Conservation (phyloP, 2,888 invertebrate genomes). For the Xylocampa areola region DNA sequence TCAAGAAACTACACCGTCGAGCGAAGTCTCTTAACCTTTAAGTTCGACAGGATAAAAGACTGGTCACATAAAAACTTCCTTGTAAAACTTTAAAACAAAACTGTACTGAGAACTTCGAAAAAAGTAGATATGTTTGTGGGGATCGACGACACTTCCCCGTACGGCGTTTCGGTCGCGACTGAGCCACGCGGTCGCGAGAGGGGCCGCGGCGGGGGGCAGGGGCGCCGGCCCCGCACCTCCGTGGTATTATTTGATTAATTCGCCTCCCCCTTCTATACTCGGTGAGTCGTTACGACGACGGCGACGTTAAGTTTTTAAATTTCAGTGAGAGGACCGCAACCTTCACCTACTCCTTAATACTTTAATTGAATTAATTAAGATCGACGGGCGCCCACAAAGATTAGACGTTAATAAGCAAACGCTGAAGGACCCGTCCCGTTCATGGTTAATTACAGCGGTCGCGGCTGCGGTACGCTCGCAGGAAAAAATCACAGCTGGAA, state of each 20-base stretch:
- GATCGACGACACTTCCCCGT: constrained; percentile 85
- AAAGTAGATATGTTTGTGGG: constrained; percentile 85
- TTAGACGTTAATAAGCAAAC: constrained; percentile 87
- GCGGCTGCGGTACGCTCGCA: constrained; percentile 72
- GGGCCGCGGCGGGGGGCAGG: constrained; percentile 67
- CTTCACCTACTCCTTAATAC: constrained; percentile 88
- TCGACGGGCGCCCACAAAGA: constrained; percentile 82
- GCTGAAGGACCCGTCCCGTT: constrained; percentile 82
- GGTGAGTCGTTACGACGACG: constrained; percentile 87
- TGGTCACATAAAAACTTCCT: constrained; percentile 84
- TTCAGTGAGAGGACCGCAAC: constrained; percentile 86
- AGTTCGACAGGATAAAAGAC: constrained; percentile 79
- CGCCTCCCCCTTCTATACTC: constrained; percentile 89
- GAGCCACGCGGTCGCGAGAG: constrained; percentile 85
- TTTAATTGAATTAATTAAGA: constrained; percentile 88
- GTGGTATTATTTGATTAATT: constrained; percentile 90
- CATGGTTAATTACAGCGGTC: constrained; percentile 80
- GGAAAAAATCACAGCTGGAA: constrained; percentile 82
- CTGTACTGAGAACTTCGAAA: constrained; percentile 87
- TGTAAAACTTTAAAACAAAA: constrained; percentile 87
- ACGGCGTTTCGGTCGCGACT: constrained; percentile 86
- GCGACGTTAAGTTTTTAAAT: constrained; percentile 89
- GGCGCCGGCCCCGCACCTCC: constrained; percentile 79
- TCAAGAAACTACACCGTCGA: constrained; percentile 81
- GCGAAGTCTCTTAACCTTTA: constrained; percentile 78